These are phyloP conservation scores for Nycteola revayana DNA, from an alignment of 2,888 invertebrate species.

Conservation along the genomic window DNA sequence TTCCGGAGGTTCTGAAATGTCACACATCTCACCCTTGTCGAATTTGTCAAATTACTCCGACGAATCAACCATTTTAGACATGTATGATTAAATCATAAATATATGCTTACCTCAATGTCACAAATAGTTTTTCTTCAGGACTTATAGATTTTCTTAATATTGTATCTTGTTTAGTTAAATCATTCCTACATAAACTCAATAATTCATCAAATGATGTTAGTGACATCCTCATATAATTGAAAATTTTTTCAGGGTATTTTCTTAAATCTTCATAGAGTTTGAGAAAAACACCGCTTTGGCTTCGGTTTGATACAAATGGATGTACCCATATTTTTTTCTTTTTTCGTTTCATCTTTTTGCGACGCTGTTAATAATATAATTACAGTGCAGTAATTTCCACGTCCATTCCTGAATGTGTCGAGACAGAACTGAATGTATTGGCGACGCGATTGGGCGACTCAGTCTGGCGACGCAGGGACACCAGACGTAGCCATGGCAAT, in stretches of 20 bases:
- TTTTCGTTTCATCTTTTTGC: constrained; percentile 4
- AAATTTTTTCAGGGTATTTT: constrained; percentile 22
- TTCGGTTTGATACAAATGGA: constrained; percentile 5
- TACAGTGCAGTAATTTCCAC: constrained; percentile 15
- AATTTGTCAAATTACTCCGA: constrained; percentile 16
- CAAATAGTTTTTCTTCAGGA: constrained; percentile 24
- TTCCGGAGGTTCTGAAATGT: constrained; percentile 15
- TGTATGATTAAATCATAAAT: constrained; percentile 15
- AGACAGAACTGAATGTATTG: constrained; percentile 14
- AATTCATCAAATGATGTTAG: constrained; percentile 25
- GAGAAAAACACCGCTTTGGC: constrained; percentile 14
- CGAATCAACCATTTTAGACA: constrained; percentile 17
- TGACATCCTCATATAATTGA: constrained; percentile 24
- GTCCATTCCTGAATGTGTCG: constrained; percentile 14
- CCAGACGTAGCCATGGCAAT: constrained; percentile 12
- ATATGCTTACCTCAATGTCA: constrained; percentile 23
- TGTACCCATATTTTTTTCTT: constrained; percentile 13
- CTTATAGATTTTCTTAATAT: constrained; percentile 28
- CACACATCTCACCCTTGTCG: constrained; percentile 11
- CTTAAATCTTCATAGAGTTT: constrained; percentile 22
- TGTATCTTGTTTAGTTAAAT: constrained; percentile 23
- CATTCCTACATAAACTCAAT: constrained; percentile 23
- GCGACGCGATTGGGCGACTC: constrained; percentile 18
- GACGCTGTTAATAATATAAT: background rate
- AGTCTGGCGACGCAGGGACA: constrained; percentile 16